phyloP scores from a whole-genome alignment of 2,888 invertebrate genomes.

The Drosophila meridiana region DNA sequence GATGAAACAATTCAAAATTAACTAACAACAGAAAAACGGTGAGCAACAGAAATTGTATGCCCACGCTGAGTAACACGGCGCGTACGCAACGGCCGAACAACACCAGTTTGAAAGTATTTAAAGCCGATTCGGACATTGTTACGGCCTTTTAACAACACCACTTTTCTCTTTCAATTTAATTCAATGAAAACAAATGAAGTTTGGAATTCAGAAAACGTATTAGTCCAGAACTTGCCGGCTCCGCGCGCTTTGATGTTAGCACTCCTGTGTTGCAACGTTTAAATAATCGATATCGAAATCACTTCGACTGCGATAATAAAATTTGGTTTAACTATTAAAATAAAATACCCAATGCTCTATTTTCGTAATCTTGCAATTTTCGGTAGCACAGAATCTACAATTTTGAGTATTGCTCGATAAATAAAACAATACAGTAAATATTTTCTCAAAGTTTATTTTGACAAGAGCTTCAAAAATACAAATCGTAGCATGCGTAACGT shows the following conservation, averaged over 20 bases:
- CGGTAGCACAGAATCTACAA: background rate
- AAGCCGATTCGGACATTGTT: constrained; percentile 27
- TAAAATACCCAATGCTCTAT: background rate
- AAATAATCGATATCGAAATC: constrained; percentile 4
- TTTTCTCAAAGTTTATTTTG: background rate
- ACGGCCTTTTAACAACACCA: background rate
- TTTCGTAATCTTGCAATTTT: background rate
- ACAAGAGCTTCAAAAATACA: background rate
- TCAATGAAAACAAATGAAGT: background rate
- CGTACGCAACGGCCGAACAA: constrained; percentile 80
- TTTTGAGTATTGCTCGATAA: background rate
- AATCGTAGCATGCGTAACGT: constrained; percentile 2
- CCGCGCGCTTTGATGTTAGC: constrained; percentile 42
- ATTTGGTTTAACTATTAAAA: background rate
- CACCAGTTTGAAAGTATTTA: constrained; percentile 71
- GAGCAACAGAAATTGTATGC: constrained; percentile 86
- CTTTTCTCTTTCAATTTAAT: background rate
- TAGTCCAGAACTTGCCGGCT: constrained; percentile 26
- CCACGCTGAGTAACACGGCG: constrained; percentile 87
- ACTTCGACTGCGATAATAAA: background rate
- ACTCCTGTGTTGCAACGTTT: constrained; percentile 17
- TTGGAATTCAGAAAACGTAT: background rate
- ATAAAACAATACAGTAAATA: background rate
- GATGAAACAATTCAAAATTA: constrained; percentile 88
- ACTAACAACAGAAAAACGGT: constrained; percentile 86